Base-by-base conservation (phyloP, 2,113 vertebrate genomes). In the Toxostoma redivivum region DNA sequence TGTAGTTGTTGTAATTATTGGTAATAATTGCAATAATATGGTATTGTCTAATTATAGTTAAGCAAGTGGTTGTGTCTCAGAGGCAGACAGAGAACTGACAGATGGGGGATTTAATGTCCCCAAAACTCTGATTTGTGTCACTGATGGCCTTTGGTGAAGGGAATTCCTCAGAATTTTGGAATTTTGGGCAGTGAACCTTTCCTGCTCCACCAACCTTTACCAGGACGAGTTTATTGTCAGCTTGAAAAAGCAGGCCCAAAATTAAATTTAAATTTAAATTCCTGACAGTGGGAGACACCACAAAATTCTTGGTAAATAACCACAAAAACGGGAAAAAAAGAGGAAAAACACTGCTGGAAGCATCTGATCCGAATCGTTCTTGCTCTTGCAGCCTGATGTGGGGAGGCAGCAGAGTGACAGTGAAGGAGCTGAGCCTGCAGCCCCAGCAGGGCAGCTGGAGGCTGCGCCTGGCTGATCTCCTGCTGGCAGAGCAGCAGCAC, bases 351-450 rank as follows among this genome's bases (percentile, higher is more conserved):
- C 30, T 37, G 37, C 35, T 69, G 57, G 51, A 24, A 61, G 11
- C 47, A 25, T 12, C 18, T 62, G 9, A 0, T 15, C 9, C 25
- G 28, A 56, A 47, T 11, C 37, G 0, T 2, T 66, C 2, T 48
- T 78, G 2, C 92, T 13, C 7, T 42, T 58, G 33, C 6, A 99
- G 99, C 94, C 94, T 98, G 83, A 79, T 98, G 77, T 99, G 99
- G 99, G 98, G 97, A 31, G 97, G 98, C 86, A 98, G 97, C 93
- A 97, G 98, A 20, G 98, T 99, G 30, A 98, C 98, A 3, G 98
- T 99, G 88, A 99, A 99, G 94, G 98, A 98, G 51, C 96, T 98
- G 81, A 88, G 87, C 38, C 50, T 95, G 3, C 79, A 94, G 50
- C 92, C 94, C 44, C 97, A 90, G 21, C 89, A 61, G 21, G 94